These are phyloP conservation scores for Eumacrocentrus americanus DNA, from an alignment of 2,888 invertebrate species.

Conservation along the genomic window DNA sequence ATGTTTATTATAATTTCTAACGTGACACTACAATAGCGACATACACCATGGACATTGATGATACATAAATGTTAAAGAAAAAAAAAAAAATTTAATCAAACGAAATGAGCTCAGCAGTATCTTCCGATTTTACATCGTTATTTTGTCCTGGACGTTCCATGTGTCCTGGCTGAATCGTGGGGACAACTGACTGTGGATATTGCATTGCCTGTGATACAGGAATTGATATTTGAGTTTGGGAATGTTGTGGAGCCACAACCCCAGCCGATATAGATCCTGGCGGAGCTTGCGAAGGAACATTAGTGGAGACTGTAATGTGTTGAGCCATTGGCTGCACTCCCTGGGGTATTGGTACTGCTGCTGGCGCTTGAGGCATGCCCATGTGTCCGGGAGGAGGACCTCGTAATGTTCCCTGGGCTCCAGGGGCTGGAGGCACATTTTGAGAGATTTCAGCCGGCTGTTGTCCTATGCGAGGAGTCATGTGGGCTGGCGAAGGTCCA, in stretches of 20 bases:
- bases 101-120: slow-evolving; percentile 79
- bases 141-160: slow-evolving; percentile 39
- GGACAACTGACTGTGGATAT: slow-evolving; percentile 35
- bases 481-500: slow-evolving; percentile 36
- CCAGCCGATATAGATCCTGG: slow-evolving; percentile 35
- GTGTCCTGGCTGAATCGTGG: slow-evolving; percentile 26
- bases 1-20: neutral
- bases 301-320: slow-evolving; percentile 35
- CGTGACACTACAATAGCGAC: neutral
- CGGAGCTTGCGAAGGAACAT: slow-evolving; percentile 27
- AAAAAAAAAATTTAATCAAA: slow-evolving; percentile 68
- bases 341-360: slow-evolving; percentile 40
- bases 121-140: slow-evolving; percentile 62
- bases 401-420: slow-evolving; percentile 39
- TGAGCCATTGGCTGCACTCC: slow-evolving; percentile 30
- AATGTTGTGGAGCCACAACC: slow-evolving; percentile 24
- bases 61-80: neutral
- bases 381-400: slow-evolving; percentile 37
- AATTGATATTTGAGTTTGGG: slow-evolving; percentile 37
- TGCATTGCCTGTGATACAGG: slow-evolving; percentile 39
- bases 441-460: slow-evolving; percentile 29
- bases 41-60: neutral
- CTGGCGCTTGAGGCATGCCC: slow-evolving; percentile 39
- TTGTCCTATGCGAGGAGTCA: slow-evolving; percentile 28
- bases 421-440: slow-evolving; percentile 40